Conservation (phyloP, 2,113 vertebrate genomes). For the Tachycineta bicolor region DNA sequence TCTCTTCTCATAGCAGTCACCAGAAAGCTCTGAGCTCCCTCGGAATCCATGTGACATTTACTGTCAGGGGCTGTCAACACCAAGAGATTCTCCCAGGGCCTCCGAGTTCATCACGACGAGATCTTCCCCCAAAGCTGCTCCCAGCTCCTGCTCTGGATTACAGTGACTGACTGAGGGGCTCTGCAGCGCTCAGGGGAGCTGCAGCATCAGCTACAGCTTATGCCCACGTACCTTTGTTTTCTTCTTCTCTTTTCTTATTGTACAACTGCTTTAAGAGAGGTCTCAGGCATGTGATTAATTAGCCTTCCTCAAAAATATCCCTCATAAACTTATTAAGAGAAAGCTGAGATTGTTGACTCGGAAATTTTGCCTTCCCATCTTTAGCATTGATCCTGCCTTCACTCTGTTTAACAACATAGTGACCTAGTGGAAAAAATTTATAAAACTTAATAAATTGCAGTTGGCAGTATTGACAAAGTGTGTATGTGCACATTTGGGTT, state of each 20-base stretch:
- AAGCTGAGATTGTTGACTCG: not conserved
- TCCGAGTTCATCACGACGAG: conserved; percentile 39
- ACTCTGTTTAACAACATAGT: not conserved
- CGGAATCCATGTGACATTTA: conserved; percentile 55
- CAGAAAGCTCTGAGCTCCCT: conserved; percentile 55
- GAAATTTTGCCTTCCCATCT: not conserved
- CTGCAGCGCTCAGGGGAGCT: not conserved
- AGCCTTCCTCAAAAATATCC: not conserved
- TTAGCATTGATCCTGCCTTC: conserved; percentile 8
- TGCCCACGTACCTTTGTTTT: not conserved
- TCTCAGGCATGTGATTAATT: not conserved
- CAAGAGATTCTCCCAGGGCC: conserved; percentile 61
- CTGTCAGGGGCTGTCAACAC: conserved; percentile 70
- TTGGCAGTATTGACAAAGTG: conserved; percentile 48
- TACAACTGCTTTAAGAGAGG: not conserved
- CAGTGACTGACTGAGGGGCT: conserved; percentile 8
- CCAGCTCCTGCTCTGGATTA: conserved; percentile 33
- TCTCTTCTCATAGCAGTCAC: conserved; percentile 68
- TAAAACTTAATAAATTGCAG: conserved; percentile 54
- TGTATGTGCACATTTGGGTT: conserved; percentile 2
- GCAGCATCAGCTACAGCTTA: not conserved
- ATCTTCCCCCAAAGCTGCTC: not conserved
- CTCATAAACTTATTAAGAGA: not conserved
- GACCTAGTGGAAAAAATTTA: conserved; percentile 31
- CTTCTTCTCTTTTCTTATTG: not conserved